Evolutionary conservation across 2,888 invertebrate genomes (phyloP), one percentile per base, ranked within the genome.

Genomic region (Conomelus anceps): DNA sequence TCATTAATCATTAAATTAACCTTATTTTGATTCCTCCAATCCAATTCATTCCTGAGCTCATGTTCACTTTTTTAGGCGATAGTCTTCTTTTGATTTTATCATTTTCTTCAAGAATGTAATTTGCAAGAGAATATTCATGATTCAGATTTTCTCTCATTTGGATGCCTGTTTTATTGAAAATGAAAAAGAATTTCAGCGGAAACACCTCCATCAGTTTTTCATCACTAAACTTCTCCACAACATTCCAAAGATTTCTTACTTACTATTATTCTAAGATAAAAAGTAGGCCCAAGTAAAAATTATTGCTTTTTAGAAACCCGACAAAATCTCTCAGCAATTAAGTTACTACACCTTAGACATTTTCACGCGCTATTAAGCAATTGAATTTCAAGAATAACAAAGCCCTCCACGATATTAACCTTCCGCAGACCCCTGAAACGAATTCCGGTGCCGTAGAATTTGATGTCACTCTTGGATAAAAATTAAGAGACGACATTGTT

Each of bases 401-500:
- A 63, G n/a, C 13, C 63, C 3, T 63, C 26, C n/a, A 63, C n/a
- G 7, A n/a, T 63, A 34, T 34, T 34, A 63, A n/a, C 63, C 63
- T 63, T 34, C 34, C 34, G 13, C 13, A 13, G 34, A 34, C 11
- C n/a, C n/a, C n/a, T 63, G n/a, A 63, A 63, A 63, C n/a, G 63
- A 63, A 63, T 63, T 63, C n/a, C 63, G 63, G 63, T 63, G 63
- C 23, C 29, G 24, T 22, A 22, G 29, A 86, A 86, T 86, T 86
- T 24, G 29, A 86, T 86, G 26, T 86, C 23, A 86, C 86, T 85
- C 24, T 24, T 24, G 88, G 85, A 88, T 88, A 84, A 88, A 88
- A 88, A 88, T 88, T 88, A 85, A 88, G 84, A 88, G 86, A 86
- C 29, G 88, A 89, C 89, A 90, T 90, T 91, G 90, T 91, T 91